Evolutionary conservation across 1,140 invertebrate genomes (phyloP), one percentile per base, ranked within the genome.

Genomic region (Asobara japonica): DNA sequence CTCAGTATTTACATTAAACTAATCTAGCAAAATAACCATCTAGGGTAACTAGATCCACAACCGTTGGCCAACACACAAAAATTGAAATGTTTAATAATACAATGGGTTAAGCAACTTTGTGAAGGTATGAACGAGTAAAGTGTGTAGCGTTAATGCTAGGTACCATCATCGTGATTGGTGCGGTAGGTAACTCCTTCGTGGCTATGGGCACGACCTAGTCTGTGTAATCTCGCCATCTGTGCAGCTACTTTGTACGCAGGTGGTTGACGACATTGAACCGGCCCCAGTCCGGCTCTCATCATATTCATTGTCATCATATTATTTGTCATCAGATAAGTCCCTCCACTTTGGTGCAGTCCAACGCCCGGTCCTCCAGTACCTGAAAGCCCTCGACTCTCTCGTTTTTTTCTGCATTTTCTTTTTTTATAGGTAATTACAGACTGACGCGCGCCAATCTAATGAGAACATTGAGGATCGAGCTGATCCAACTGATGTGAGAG

Each of bases 171-270:
- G 80, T 90, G 85, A 76, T 86, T 84, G 76, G 84, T 89, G 65
- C 89, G 86, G 69, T 92, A 90, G 51, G 93, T 93, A 74, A 94
- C 93, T 74, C 94, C 94, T 84, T 96, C 94, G 82, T 95, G 93
- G 71, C 94, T 94, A 88, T 95, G 93, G n/a, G 94, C 94, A 79
- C 94, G 89, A 72, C 93, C 93, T 65, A 95, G 88, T 72, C 93
- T 90, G 83, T 94, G 92, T 73, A 94, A 89, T 69, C 91, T 88
- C 36, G 93, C 93, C 89, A 95, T 92, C 82, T 95, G 93, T n/a
- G 93, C 92, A 33, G 93, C 93, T 41, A 94, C 90, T 78, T 90
- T 92, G 87, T 94, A 95, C 41, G 92, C 91, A 73, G 92, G 92
- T 29, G 92, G 92, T 81, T 92, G 91, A 64, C 89, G 87, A 74